Base-by-base conservation (phyloP, 2,113 vertebrate genomes). In the Epinephelus moara region DNA sequence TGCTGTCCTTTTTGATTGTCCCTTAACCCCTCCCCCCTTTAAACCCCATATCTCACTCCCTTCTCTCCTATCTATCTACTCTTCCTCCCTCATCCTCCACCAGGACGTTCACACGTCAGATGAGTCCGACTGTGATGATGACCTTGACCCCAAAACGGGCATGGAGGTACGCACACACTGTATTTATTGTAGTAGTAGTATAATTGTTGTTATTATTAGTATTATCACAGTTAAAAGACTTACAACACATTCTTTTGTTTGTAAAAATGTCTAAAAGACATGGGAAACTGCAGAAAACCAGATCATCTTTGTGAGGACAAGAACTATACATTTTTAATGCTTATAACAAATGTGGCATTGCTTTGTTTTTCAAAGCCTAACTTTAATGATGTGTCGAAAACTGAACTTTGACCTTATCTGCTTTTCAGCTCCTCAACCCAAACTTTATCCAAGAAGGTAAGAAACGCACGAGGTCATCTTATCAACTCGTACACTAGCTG, bases 381-480 rank as follows among this genome's bases (percentile, higher is more conserved):
- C 11, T 12, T 45, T 45, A 8, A 37, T 45, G 2, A 10, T 37
- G 15, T 60, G 2, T 6, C 23, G 7, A 17, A 15, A 52, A 64
- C 45, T 17, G 2, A 61, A 68, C 40, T 57, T 50, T 30, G 6
- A 73, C 56, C 52, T 66, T 7, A 0, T 82, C 62, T 93, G 27
- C 82, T 85, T 93, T 90, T 12, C 96, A 99, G 98, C 97, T 99
- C 91, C 96, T 99, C 92, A 99, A 99, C 94, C 98, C 98, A 71
- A 99, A 99, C 96, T 99, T 99, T 95, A 99, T 99, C 92, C 98
- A 99, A 92, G 97, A 99, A 97, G 98, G 98, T 99, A 94, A 97
- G 97, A 95, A 85, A 70, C 56, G 1, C 14, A 19, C 12, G 3
- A 42, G 30, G 4, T 30, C 30, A 30, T 30, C 30, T 30, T 30